Base-by-base conservation (phyloP, 1,140 invertebrate genomes). In the Nixonia krombeini region DNA sequence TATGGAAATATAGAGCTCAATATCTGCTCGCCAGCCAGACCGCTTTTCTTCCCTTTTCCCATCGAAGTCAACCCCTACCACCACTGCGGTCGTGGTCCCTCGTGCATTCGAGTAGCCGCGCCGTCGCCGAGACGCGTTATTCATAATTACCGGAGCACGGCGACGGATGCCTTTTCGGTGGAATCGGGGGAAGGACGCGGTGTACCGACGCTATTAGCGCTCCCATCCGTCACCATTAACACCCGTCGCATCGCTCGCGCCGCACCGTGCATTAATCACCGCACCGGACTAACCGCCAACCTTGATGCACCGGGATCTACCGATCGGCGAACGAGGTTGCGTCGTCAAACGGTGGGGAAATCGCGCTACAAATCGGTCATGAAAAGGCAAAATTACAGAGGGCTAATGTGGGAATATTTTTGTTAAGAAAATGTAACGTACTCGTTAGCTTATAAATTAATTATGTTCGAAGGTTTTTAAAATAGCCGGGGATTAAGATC, bases 1-100 rank as follows among this genome's bases (percentile, higher is more conserved):
- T 86, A 86, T 86, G 84, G 84, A 86, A 86, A 86, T 86, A 85
- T 85, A 86, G 83, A 85, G 85, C 85, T 85, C 85, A 86, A 86
- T 86, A 86, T 86, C 82, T 85, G 83, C 82, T 81, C 76, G 76
- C 72, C 73, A 42, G 66, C 52, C 61, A 51, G 44, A 64, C 70
- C 74, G 70, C 70, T 73, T 81, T 79, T 73, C 71, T 78, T 73
- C 75, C 61, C 71, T 72, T 73, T 58, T 62, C 33, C 33, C 26
- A 18, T 21, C 29, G 29, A 41, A 16, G 16, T 35, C 29, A n/a
- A n/a, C 21, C 33, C 33, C 12, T 35, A 12, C 33, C n/a, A n/a
- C n/a, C n/a, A n/a, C n/a, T n/a, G n/a, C n/a, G n/a, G n/a, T n/a
- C n/a, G n/a, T n/a, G n/a, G n/a, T n/a, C 13, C 33, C 33, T 35